Percentiles rank a stretch among this genome's conserved stretches.
Evolutionary conservation across 53 echinoderm and acorn worm genomes (phyloP).

Genomic region (Patiria pectinifera): DNA sequence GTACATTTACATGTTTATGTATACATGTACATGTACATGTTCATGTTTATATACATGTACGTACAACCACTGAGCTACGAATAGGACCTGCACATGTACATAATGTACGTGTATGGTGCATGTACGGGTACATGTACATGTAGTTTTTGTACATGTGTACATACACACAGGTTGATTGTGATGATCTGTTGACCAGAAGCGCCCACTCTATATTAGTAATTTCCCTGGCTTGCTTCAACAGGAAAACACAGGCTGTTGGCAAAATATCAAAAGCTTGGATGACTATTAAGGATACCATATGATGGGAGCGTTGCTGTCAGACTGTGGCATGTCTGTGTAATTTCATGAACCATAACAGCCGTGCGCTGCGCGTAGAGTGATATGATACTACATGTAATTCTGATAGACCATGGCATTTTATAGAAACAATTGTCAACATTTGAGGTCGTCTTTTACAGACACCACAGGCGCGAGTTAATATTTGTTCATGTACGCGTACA

Average conservation of each 20-base stretch:
- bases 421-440: neutral
- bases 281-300: slow-evolving; percentile 19
- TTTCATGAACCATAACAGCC: neutral
- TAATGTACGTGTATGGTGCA: no score
- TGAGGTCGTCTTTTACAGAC: neutral
- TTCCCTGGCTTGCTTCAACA: slow-evolving; percentile 45
- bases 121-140: no score
- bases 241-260: slow-evolving; percentile 55
- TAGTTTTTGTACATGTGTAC: neutral
- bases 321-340: neutral
- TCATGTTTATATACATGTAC: no score
- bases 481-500: neutral
- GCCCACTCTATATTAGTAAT: slow-evolving; percentile 36
- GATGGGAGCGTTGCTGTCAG: no score
- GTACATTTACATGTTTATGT: no score
- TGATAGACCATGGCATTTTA: neutral
- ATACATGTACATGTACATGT: no score
- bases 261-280: slow-evolving; percentile 12
- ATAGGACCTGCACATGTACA: no score
- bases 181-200: neutral
- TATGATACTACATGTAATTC: neutral
- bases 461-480: neutral
- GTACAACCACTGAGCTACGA: no score
- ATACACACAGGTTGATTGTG: neutral
- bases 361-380: neutral